Conservation (phyloP, 2,797 vertebrate genomes). For the Crocodylus rhombifer region DNA sequence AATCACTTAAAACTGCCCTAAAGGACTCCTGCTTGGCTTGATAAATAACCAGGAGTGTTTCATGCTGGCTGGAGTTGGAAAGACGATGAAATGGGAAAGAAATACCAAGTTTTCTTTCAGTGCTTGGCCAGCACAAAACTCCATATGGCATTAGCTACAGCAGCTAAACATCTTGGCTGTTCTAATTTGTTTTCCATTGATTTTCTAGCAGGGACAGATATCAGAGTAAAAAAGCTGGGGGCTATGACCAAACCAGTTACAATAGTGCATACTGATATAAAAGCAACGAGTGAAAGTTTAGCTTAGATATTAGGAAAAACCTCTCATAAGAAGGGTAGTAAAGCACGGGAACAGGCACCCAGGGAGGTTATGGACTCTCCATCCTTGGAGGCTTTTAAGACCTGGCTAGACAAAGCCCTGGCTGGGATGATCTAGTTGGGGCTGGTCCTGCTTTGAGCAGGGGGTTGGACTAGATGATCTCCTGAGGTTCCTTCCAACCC, state of each 20-base stretch:
- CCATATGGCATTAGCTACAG: neutral
- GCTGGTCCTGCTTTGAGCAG: too few species aligned
- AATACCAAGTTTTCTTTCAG: neutral
- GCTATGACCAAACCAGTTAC: neutral
- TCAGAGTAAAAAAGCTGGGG: neutral
- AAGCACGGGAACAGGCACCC: too few species aligned
- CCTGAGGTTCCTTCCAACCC: too few species aligned
- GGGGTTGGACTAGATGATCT: too few species aligned
- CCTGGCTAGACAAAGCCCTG: too few species aligned
- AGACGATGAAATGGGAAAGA: neutral
- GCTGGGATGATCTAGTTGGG: too few species aligned
- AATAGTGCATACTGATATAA: neutral
- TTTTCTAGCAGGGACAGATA: neutral
- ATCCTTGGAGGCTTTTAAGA: too few species aligned
- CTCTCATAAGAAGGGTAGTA: too few species aligned
- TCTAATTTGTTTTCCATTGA: neutral
- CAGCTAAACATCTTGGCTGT: neutral
- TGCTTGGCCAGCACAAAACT: neutral
- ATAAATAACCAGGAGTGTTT: too few species aligned
- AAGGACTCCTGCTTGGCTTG: neutral
- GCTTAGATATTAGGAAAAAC: neutral
- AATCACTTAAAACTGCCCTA: neutral
- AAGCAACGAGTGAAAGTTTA: neutral
- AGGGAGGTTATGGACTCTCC: too few species aligned
- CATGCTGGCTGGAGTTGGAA: neutral